phyloP scores from a whole-genome alignment of 1,140 invertebrate species.

The Proctacanthus coquilletti region DNA sequence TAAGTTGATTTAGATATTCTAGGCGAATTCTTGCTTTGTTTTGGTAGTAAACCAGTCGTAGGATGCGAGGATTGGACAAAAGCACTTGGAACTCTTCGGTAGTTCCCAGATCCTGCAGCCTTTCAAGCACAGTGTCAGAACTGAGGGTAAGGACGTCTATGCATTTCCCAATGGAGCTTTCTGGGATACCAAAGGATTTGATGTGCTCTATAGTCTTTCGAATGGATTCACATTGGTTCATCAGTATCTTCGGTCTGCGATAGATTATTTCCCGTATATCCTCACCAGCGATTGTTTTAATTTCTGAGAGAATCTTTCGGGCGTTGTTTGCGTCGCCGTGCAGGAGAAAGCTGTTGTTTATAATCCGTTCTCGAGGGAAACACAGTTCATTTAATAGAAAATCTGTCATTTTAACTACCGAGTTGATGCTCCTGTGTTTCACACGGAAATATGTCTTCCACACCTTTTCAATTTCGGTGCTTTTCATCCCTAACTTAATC shows the following conservation, averaged over 20 bases:
- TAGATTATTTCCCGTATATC: slow-evolving; percentile 33
- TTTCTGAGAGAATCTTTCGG: slow-evolving; percentile 33
- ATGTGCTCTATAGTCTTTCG: slow-evolving; percentile 33
- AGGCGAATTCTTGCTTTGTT: slow-evolving; percentile 36
- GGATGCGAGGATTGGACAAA: slow-evolving; percentile 34
- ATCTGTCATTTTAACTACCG: slow-evolving; percentile 32
- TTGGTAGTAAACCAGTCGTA: slow-evolving; percentile 38
- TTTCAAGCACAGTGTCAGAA: slow-evolving; percentile 32
- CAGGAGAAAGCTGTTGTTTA: slow-evolving; percentile 36
- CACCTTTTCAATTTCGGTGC: slow-evolving; percentile 31
- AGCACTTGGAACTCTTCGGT: slow-evolving; percentile 37
- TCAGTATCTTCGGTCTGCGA: slow-evolving; percentile 36
- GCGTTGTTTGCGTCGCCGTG: slow-evolving; percentile 36
- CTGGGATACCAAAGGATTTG: slow-evolving; percentile 32
- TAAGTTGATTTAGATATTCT: slow-evolving; percentile 34
- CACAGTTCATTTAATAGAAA: slow-evolving; percentile 32
- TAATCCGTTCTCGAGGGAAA: slow-evolving; percentile 31
- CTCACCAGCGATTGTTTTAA: slow-evolving; percentile 31
- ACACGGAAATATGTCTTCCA: slow-evolving; percentile 34
- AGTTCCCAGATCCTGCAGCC: slow-evolving; percentile 32
- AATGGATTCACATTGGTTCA: slow-evolving; percentile 33
- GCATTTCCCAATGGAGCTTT: slow-evolving; percentile 32
- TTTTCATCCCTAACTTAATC: slow-evolving; percentile 31
- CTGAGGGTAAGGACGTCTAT: slow-evolving; percentile 36
- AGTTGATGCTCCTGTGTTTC: slow-evolving; percentile 35